These are phyloP conservation scores for Heptranchias perlo DNA, from an alignment of 2,113 vertebrate species.

Conservation along the genomic window DNA sequence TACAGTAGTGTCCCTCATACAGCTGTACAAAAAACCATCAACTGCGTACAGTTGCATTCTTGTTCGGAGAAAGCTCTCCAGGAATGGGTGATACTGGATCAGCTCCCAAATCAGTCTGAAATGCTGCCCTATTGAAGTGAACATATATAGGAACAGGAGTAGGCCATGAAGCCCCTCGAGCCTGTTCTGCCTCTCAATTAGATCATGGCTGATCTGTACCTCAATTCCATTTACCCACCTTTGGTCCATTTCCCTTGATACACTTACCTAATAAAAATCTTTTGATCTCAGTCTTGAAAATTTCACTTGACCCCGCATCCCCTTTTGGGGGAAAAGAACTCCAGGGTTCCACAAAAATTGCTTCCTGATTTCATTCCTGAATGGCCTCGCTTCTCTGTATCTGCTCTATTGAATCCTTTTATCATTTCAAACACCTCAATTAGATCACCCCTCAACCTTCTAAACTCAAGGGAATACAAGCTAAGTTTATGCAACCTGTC, in stretches of 20 bases:
- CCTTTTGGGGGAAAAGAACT: neutral
- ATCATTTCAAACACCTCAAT: neutral
- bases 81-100: neutral
- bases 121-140: neutral
- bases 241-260: neutral
- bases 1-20: neutral
- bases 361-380: neutral
- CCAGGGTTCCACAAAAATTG: neutral
- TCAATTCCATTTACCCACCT: neutral
- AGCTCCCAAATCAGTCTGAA: neutral
- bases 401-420: neutral
- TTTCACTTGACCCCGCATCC: neutral
- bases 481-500: neutral
- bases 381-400: neutral
- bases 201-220: neutral
- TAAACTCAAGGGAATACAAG: neutral
- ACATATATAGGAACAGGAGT: neutral
- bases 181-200: neutral
- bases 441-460: neutral
- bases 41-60: neutral
- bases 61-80: neutral
- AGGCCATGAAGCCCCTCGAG: no score
- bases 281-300: neutral
- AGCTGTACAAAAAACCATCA: neutral
- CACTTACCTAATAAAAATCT: neutral